Evolutionary conservation across 1,140 invertebrate species (phyloP).

Genomic region (Lethocerus indicus): DNA sequence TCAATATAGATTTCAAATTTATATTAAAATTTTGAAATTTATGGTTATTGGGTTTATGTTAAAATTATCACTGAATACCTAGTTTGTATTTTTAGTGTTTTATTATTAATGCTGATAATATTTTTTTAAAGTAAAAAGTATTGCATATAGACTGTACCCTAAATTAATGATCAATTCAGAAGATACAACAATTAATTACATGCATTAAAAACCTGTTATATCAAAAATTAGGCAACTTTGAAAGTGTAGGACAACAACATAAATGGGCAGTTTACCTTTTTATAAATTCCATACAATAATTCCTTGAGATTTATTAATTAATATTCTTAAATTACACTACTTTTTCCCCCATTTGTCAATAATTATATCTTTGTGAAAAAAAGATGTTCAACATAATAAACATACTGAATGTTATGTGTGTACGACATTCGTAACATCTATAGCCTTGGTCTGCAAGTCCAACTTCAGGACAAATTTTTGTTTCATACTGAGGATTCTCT

Average conservation of each 20-base stretch:
- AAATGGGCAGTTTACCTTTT: not conserved
- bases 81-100: too few species aligned
- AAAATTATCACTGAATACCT: too few species aligned
- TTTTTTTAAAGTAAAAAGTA: too few species aligned
- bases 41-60: too few species aligned
- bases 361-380: not conserved
- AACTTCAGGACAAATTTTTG: constrained; percentile 64
- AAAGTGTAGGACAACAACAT: not conserved
- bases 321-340: not conserved
- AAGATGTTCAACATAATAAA: constrained; percentile 17
- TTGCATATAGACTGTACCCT: too few species aligned
- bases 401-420: constrained; percentile 56
- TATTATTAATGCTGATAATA: too few species aligned
- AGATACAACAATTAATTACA: not conserved
- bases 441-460: constrained; percentile 60
- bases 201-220: not conserved
- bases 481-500: constrained; percentile 53
- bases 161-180: too few species aligned
- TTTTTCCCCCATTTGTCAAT: not conserved
- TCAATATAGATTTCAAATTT: too few species aligned
- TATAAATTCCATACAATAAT: not conserved
- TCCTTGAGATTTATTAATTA: not conserved
- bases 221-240: not conserved
- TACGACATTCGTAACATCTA: constrained; percentile 61
- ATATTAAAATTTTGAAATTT: too few species aligned